Base-by-base conservation (phyloP, 2,797 vertebrate species). In the Chelon labrosus region DNA sequence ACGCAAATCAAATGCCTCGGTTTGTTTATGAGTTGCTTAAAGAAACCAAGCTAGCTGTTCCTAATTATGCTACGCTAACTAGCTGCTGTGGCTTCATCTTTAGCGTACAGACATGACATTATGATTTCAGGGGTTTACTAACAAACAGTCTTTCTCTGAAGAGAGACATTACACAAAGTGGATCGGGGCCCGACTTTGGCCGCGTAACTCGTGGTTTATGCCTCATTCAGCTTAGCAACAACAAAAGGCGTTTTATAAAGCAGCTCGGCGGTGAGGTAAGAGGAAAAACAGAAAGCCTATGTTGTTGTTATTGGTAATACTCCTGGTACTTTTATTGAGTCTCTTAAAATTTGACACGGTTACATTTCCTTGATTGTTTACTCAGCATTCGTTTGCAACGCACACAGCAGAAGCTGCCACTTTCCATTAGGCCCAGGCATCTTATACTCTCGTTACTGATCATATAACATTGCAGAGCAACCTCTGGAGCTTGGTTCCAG, bases 261-360 rank as follows among this genome's bases (percentile, higher is more conserved):
- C 69, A 53, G 80, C 82, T 66, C 46, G 2, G 55, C 4, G 65
- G 70, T 94, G 92, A 94, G 89, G 91, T 94, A 86, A 93, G 80
- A 88, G 91, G 88, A 93, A 92, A 90, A 91, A 87, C 72, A 85
- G 79, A 87, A 80, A 84, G 80, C 63, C 73, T 58, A 51, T 77
- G 70, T 80, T 84, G 85, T 88, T 77, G 63, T 62, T 79, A 73
- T 65, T 67, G 60, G 69, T 83, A 52, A 69, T n/a, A 59, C 78
- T 72, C 54, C 68, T 69, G 62, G 38, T 75, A 5, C 57, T 84
- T 82, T 86, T 77, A 85, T 65, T 63, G 62, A 70, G 35, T 46
- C 78, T 69, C 75, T 80, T 65, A 76, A 88, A 84, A 76, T 57
- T 55, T 0, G 5, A 75, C 79, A 73, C 17, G 10, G 52, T 80